Conservation (phyloP, 2,113 vertebrate species). For the Callaeas wilsoni region DNA sequence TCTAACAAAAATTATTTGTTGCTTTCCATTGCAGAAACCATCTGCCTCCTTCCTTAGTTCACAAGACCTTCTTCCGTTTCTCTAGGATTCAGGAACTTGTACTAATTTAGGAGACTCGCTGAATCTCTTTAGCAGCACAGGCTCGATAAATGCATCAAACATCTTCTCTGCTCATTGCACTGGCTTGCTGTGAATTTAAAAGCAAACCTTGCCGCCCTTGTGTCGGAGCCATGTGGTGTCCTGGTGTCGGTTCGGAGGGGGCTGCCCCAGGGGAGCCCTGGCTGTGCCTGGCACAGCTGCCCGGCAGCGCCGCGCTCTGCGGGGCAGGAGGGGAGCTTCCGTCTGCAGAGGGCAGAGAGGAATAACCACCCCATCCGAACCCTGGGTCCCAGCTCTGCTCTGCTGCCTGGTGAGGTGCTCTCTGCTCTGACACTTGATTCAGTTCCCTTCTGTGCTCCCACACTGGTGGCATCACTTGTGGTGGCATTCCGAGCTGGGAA, state of each 20-base stretch:
- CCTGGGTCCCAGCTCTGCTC: not conserved
- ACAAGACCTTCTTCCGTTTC: not conserved
- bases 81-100: not conserved
- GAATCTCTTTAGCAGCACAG: constrained; percentile 3
- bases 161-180: not conserved
- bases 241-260: not conserved
- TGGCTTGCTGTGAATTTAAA: not conserved
- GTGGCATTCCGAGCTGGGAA: not conserved
- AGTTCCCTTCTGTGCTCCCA: not conserved
- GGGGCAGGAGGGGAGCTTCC: not conserved
- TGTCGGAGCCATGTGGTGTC: not conserved
- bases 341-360: not conserved
- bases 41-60: not conserved
- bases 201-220: not conserved
- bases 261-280: not conserved
- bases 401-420: not conserved
- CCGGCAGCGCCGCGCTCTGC: rapidly evolving
- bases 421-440: not conserved
- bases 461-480: not conserved
- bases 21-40: not conserved
- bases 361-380: not conserved
- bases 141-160: not conserved
- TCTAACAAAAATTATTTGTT: not conserved
- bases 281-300: rapidly evolving
- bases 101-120: not conserved